Base-by-base conservation (phyloP, 2,888 invertebrate genomes). In the Ctenicera cuprea region DNA sequence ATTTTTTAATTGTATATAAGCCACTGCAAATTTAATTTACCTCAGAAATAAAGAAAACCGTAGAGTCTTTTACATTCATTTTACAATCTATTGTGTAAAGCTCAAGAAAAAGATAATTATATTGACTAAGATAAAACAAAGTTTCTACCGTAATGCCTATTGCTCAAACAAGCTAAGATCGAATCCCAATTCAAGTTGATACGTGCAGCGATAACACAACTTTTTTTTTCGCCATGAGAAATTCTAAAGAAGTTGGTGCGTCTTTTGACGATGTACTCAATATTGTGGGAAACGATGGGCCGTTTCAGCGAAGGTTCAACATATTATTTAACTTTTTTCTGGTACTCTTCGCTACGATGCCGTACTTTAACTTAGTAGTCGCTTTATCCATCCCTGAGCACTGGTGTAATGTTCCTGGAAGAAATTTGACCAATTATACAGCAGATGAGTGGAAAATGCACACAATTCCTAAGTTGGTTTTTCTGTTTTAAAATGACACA, bases 351-450 rank as follows among this genome's bases (percentile, higher is more conserved):
- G 86, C 88, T 0, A 87, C 89, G 26, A 87, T 90, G 86, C 85
- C 88, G 30, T 89, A 89, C 78, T 87, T 90, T 85, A 90, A 89
- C 79, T 85, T 89, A 9, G 87, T 90, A 37, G 83, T 91, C 78
- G 88, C 89, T 20, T 81, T 91, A 67, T 88, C 89, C 70, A 87
- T 89, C 62, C 90, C 91, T 3, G 88, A 90, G 54, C 90, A 91
- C 82, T 90, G 90, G 89, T 91, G 91, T 77, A 83, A 85, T 62
- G 89, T 91, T 14, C 88, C 90, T 0, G 90, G 90, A 26, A 83
- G 87, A 59, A 87, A 88, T 52, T 74, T 76, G 3, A 88, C 88
- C 11, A 89, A 89, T 82, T 85, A 86, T 45, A 86, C 89, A 0
- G 12, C 86, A 9, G 86, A 87, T 5, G 82, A 89, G 76, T 91